Conservation (phyloP, 1,140 invertebrate genomes). For the Trichonephila clavata region DNA sequence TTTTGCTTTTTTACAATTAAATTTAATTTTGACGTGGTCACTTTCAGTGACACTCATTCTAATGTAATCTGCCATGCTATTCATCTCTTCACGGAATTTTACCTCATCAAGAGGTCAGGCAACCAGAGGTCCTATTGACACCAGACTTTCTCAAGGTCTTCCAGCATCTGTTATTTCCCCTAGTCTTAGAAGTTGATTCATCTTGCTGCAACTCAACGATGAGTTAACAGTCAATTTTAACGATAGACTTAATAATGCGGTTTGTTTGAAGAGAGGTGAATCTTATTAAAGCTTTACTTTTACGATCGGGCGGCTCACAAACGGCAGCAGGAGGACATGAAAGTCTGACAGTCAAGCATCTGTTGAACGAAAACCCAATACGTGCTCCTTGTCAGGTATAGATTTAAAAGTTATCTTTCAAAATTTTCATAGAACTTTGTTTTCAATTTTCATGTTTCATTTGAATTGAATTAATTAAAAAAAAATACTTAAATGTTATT, state of each 20-base stretch:
- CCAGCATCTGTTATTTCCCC: not conserved
- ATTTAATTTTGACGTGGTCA: not conserved
- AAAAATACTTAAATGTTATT: too few relatives aligned
- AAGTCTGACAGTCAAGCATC: too few relatives aligned
- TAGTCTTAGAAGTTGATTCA: constrained; percentile 18
- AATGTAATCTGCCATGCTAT: not conserved
- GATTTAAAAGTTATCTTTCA: too few relatives aligned
- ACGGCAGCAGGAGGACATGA: too few relatives aligned
- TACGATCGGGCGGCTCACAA: too few relatives aligned
- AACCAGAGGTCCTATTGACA: not conserved
- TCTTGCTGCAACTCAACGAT: not conserved
- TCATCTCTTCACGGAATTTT: not conserved
- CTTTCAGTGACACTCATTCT: not conserved
- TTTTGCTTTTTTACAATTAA: not conserved
- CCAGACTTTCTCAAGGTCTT: not conserved
- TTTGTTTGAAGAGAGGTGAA: not conserved
- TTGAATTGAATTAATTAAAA: too few relatives aligned
- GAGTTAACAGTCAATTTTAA: not conserved
- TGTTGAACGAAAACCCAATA: too few relatives aligned
- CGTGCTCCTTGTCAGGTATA: too few relatives aligned
- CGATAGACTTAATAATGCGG: not conserved
- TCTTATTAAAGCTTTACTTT: too few relatives aligned
- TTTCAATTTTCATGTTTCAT: too few relatives aligned
- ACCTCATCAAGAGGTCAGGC: not conserved
- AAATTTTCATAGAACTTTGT: too few relatives aligned